These are phyloP conservation scores for Zaprionus ornatus DNA, from an alignment of 1,140 invertebrate species.

Conservation along the genomic window DNA sequence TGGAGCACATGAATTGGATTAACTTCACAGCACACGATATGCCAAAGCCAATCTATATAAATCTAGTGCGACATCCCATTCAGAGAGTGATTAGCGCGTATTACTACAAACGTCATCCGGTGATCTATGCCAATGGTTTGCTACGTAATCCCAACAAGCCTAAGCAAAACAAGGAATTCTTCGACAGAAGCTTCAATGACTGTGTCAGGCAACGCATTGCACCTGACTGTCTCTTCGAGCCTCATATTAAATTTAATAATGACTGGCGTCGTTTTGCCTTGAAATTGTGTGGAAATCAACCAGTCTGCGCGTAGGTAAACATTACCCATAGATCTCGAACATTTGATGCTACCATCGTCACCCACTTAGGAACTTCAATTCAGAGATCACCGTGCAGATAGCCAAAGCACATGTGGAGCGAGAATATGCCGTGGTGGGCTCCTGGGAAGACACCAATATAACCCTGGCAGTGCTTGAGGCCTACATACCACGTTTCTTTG, in stretches of 20 bases:
- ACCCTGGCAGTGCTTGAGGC: slow-evolving; percentile 92
- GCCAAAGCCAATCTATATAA: slow-evolving; percentile 93
- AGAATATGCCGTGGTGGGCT: slow-evolving; percentile 94
- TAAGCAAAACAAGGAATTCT: slow-evolving; percentile 90
- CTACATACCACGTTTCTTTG: slow-evolving; percentile 93
- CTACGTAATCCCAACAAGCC: slow-evolving; percentile 92
- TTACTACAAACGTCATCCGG: slow-evolving; percentile 87
- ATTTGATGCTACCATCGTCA: not conserved
- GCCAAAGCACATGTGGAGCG: slow-evolving; percentile 93
- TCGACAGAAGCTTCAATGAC: slow-evolving; percentile 94
- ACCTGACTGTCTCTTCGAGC: slow-evolving; percentile 88
- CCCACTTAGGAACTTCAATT: slow-evolving; percentile 90
- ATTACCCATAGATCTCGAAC: not conserved
- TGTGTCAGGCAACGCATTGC: slow-evolving; percentile 90
- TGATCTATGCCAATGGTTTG: slow-evolving; percentile 87
- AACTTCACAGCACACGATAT: slow-evolving; percentile 87
- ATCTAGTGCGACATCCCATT: slow-evolving; percentile 93
- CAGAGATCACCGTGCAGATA: slow-evolving; percentile 90
- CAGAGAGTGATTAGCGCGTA: slow-evolving; percentile 96
- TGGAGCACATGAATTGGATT: slow-evolving; percentile 85
- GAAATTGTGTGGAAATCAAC: slow-evolving; percentile 93
- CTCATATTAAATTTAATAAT: slow-evolving; percentile 88
- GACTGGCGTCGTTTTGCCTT: slow-evolving; percentile 92
- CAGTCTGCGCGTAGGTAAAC: slow-evolving; percentile 68
- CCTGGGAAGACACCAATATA: slow-evolving; percentile 93